Percentiles rank a stretch among this genome's conserved stretches.
Evolutionary conservation across 2,797 vertebrate species (phyloP).

Genomic region (Pangasius larnaudii): DNA sequence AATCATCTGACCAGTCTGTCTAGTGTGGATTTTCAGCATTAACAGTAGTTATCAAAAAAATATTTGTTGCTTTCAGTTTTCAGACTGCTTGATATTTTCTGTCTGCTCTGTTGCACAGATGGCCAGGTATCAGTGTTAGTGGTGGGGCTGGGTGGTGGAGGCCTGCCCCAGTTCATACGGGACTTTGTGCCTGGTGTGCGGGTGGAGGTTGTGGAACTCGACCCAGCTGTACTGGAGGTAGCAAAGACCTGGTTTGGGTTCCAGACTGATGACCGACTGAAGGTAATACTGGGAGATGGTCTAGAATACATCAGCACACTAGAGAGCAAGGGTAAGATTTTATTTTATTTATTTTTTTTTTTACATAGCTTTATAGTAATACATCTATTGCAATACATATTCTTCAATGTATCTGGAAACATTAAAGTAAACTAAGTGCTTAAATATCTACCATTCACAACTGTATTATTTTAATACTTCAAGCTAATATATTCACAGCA

Average conservation of each 20-base stretch:
- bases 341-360: background rate
- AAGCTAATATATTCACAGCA: background rate
- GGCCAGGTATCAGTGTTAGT: constrained; percentile 78
- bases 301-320: constrained; percentile 64
- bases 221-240: constrained; percentile 86
- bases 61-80: background rate
- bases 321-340: constrained; percentile 67
- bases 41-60: background rate
- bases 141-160: constrained; percentile 91
- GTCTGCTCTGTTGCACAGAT: constrained; percentile 67
- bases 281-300: constrained; percentile 73
- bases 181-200: constrained; percentile 81
- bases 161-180: constrained; percentile 89
- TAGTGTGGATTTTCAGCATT: background rate
- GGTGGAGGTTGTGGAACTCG: constrained; percentile 88
- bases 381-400: background rate
- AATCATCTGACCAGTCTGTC: background rate
- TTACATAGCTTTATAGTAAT: background rate
- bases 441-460: background rate
- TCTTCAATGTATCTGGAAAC: background rate
- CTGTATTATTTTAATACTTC: background rate
- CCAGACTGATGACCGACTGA: constrained; percentile 80
- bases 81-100: background rate
- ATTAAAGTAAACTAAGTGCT: background rate
- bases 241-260: constrained; percentile 90